Conservation (phyloP, 2,888 invertebrate genomes). For the Rhagophthalmus giganteus region DNA sequence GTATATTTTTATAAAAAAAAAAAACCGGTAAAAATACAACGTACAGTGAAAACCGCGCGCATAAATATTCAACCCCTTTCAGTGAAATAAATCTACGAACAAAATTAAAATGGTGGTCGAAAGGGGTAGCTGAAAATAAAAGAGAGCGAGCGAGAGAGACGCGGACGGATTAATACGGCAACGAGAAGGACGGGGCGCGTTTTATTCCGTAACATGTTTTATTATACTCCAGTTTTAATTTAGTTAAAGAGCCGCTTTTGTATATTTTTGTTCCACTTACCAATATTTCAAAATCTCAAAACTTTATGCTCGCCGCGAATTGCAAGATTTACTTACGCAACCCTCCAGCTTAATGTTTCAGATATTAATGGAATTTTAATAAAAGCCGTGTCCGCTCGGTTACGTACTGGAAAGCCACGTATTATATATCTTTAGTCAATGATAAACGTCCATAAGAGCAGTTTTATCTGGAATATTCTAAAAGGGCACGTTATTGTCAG, state of each 20-base stretch:
- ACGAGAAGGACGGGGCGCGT: slow-evolving; percentile 37
- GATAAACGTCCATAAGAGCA: slow-evolving; percentile 28
- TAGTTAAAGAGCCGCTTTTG: slow-evolving; percentile 31
- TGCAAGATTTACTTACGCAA: slow-evolving; percentile 19
- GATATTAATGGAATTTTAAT: slow-evolving; percentile 28
- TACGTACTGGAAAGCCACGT: slow-evolving; percentile 9
- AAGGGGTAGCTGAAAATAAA: slow-evolving; percentile 44
- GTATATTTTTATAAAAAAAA: slow-evolving; percentile 25
- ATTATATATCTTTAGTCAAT: slow-evolving; percentile 22
- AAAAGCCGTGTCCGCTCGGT: slow-evolving; percentile 19
- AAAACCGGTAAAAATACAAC: slow-evolving; percentile 20
- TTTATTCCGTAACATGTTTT: slow-evolving; percentile 42
- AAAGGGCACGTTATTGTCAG: slow-evolving; percentile 30
- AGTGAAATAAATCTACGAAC: slow-evolving; percentile 46
- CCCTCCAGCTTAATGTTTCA: slow-evolving; percentile 11
- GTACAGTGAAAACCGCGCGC: slow-evolving; percentile 35
- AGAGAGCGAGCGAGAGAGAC: slow-evolving; percentile 34
- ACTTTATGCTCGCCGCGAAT: slow-evolving; percentile 15
- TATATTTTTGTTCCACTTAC: slow-evolving; percentile 31
- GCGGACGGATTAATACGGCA: slow-evolving; percentile 36
- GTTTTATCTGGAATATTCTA: slow-evolving; percentile 29
- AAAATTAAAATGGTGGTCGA: slow-evolving; percentile 48
- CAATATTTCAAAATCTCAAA: slow-evolving; percentile 27
- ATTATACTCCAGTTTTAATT: slow-evolving; percentile 39
- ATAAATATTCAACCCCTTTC: slow-evolving; percentile 46